These are phyloP conservation scores for Drosophila pegasa DNA, from an alignment of 2,888 invertebrate genomes.

Conservation along the genomic window DNA sequence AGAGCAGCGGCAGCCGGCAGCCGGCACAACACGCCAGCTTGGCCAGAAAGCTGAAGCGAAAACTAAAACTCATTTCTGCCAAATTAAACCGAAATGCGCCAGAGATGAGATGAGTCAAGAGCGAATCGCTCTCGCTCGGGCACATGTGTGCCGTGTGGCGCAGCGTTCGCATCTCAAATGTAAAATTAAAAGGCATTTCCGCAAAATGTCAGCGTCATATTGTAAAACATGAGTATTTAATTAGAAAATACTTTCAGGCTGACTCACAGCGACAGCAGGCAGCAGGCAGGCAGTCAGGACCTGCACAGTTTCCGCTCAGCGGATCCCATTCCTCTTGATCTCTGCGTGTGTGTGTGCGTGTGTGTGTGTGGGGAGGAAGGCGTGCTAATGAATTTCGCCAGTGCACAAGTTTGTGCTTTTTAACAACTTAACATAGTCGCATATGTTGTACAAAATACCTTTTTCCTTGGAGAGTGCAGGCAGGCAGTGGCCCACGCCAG, in stretches of 20 bases:
- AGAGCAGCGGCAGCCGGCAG: conserved; percentile 44
- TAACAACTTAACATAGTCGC: conserved; percentile 76
- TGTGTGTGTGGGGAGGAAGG: conserved; percentile 7
- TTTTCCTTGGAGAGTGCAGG: conserved; percentile 67
- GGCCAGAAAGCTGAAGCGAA: conserved; percentile 64
- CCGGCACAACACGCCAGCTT: conserved; percentile 16
- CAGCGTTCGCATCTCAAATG: conserved; percentile 63
- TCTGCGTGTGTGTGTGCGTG: background rate
- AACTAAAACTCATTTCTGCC: conserved; percentile 81
- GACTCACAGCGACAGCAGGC: conserved; percentile 21
- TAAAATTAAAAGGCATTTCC: conserved; percentile 82
- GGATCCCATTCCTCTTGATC: background rate
- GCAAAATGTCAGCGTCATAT: conserved; percentile 81
- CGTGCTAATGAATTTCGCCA: conserved; percentile 71
- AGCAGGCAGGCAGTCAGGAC: conserved; percentile 21
- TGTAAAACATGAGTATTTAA: conserved; percentile 82
- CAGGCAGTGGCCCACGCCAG: too few relatives aligned
- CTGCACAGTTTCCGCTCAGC: conserved; percentile 46
- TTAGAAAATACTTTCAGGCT: conserved; percentile 77
- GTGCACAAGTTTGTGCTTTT: conserved; percentile 64
- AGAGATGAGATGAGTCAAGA: conserved; percentile 55
- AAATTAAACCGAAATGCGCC: conserved; percentile 78
- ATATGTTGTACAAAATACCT: conserved; percentile 72
- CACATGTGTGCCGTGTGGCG: conserved; percentile 21
- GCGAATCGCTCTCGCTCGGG: conserved; percentile 29